phyloP scores from a whole-genome alignment of 2,113 vertebrate genomes.

The Oceanodroma tethys region DNA sequence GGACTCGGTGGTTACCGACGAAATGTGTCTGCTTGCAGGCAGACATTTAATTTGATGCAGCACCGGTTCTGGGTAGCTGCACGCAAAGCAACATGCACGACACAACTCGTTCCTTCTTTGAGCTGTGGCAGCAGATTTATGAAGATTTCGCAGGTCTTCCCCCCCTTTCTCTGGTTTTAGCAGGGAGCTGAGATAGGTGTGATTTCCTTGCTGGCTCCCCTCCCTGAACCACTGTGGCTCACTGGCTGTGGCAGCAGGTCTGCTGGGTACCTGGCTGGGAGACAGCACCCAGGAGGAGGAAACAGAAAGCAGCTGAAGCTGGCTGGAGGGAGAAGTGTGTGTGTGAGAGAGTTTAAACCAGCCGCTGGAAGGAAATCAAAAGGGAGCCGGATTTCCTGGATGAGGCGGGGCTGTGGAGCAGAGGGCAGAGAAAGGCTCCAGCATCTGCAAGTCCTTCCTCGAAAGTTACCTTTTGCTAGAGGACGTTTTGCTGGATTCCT shows the following conservation, averaged over 20 bases:
- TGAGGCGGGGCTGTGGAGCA: neutral
- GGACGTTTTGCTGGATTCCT: neutral
- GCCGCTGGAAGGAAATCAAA: slow-evolving; percentile 2
- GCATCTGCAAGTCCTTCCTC: neutral
- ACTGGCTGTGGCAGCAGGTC: neutral
- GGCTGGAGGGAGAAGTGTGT: neutral
- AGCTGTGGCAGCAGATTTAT: neutral
- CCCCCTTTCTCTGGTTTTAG: neutral
- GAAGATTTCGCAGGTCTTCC: neutral
- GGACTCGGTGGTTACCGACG: neutral
- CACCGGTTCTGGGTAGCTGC: neutral
- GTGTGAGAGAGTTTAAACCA: neutral
- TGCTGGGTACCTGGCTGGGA: neutral
- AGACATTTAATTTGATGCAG: neutral
- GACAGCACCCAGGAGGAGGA: neutral
- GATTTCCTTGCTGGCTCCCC: neutral
- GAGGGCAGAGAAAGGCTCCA: neutral
- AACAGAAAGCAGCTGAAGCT: slow-evolving; percentile 21
- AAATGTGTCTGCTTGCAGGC: neutral
- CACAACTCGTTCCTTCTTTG: neutral
- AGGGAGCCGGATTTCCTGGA: slow-evolving; percentile 26
- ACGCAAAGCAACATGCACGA: neutral
- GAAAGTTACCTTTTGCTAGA: neutral
- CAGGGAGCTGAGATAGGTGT: neutral
- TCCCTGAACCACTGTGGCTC: neutral